A percentile compares a stretch with the other conserved stretches of the same genome.
These are phyloP conservation scores for Cerastis leucographa DNA, from an alignment of 2,888 invertebrate species.

Conservation along the genomic window DNA sequence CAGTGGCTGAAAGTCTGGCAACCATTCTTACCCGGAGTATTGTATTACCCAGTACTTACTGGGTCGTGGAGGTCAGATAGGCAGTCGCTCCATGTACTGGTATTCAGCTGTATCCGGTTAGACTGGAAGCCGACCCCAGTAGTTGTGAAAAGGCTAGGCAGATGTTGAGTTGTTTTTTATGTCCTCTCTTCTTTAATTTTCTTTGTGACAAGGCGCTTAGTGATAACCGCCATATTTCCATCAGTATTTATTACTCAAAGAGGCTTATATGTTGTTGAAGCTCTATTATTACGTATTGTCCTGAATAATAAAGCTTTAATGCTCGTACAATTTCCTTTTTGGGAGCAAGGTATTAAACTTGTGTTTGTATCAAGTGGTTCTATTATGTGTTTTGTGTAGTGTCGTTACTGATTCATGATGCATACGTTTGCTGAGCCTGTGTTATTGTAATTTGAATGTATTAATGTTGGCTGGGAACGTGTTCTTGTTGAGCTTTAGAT, in stretches of 20 bases:
- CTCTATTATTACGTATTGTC: slow-evolving; percentile 51
- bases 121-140: neutral
- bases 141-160: neutral
- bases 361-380: slow-evolving; percentile 21
- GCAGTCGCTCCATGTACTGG: neutral
- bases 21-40: neutral
- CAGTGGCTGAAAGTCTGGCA: neutral
- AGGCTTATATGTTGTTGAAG: slow-evolving; percentile 57
- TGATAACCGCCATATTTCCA: slow-evolving; percentile 39
- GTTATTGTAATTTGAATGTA: slow-evolving; percentile 15
- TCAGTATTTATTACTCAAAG: slow-evolving; percentile 60
- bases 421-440: neutral
- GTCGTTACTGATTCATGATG: slow-evolving; percentile 28
- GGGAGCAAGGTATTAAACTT: slow-evolving; percentile 37
- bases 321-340: slow-evolving; percentile 41
- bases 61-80: neutral
- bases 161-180: slow-evolving; percentile 13
- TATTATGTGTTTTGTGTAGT: slow-evolving; percentile 28
- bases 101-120: neutral
- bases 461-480: slow-evolving; percentile 1
- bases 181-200: slow-evolving; percentile 40
- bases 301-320: slow-evolving; percentile 47
- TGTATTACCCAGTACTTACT: neutral
- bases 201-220: slow-evolving; percentile 22
- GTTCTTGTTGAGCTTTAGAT: slow-evolving; percentile 1